Evolutionary conservation across 1,140 invertebrate species (phyloP), one percentile per base, ranked within the genome.

Genomic region (Scaptodrosophila lebanonensis): DNA sequence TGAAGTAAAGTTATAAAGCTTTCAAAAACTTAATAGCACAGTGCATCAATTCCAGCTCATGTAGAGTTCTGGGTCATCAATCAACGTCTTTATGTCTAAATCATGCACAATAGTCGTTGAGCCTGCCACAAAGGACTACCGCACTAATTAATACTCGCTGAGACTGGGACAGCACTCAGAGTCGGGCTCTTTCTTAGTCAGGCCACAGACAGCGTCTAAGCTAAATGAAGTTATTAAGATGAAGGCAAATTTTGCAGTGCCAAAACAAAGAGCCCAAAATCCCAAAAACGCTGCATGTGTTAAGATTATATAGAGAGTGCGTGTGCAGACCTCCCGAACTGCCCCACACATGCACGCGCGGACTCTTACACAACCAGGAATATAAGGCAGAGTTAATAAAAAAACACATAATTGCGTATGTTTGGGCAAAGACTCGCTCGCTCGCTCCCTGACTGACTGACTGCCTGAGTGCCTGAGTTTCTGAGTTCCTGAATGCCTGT

Each of bases 231-330:
- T 79, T 79, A 79, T 79, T 79, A 79, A 79, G 69, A 51, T 40
- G 51, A 35, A 66, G 57, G 58, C 49, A 72, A 77, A 77, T 73
- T 51, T 73, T 79, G 68, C 75, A 66, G 70, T 42, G 43, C 49
- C 51, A 52, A 58, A 62, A 57, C 40, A 45, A 18, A 50, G 18
- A 44, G 1, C 3, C 13, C 36, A 35, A 36, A 40, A 39, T 43
- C 44, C 58, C 73, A 50, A 73, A 79, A 82, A 82, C 73, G 49
- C 73, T 82, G 73, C 73, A 79, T 79, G 73, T 79, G 73, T 79
- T 79, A 79, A 79, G 82, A 79, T 79, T 82, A 79, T 79, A 79
- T 79, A 79, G 75, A 79, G 73, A 73, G 73, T 82, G 73, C 75
- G 73, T 82, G 73, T 59, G 54, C 61, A 56, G 68, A 76, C 51